A percentile compares a stretch with the other conserved stretches of the same genome.
phyloP scores from a whole-genome alignment of 2,113 vertebrate species.

The Indicator indicator region DNA sequence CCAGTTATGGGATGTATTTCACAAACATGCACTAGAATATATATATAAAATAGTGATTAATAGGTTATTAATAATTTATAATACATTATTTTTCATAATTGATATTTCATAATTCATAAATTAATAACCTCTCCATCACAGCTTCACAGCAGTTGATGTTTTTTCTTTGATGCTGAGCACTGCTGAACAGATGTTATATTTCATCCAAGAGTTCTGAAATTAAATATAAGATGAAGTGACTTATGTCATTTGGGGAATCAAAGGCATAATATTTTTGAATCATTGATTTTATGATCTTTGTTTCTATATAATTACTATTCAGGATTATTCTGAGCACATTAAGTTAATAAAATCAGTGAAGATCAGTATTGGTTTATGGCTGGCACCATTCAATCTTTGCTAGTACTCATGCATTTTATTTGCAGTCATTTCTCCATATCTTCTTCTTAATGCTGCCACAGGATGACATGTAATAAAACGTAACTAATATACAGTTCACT shows the following conservation, averaged over 20 bases:
- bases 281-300: not conserved
- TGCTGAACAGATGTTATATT: not conserved
- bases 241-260: not conserved
- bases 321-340: not conserved
- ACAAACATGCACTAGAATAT: no score
- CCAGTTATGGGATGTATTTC: no score
- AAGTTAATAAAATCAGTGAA: not conserved
- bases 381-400: not conserved
- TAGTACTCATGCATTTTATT: not conserved
- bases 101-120: no score
- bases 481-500: not conserved
- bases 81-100: no score
- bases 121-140: no score
- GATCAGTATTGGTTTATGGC: not conserved
- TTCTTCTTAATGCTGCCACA: not conserved
- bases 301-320: not conserved
- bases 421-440: not conserved
- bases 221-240: not conserved
- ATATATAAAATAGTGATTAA: no score
- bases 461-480: not conserved
- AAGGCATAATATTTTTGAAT: not conserved
- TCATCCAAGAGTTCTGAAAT: not conserved
- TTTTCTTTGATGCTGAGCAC: not conserved
- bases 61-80: no score
- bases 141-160: not conserved